These are phyloP conservation scores for Rhineura floridana DNA, from an alignment of 2,113 vertebrate species.

Conservation along the genomic window DNA sequence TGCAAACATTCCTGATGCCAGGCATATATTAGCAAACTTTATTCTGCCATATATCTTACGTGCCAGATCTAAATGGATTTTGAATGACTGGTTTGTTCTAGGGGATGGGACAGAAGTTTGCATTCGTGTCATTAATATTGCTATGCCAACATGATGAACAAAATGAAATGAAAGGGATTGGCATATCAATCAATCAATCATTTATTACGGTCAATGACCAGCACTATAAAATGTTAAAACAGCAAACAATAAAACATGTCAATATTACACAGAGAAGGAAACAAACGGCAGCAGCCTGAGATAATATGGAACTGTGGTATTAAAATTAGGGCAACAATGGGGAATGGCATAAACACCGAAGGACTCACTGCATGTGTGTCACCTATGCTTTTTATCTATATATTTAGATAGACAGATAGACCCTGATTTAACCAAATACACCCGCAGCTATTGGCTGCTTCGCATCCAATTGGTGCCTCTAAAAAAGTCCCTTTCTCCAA, in stretches of 20 bases:
- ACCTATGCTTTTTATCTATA: not conserved
- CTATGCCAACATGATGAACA: not conserved
- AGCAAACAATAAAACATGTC: too few relatives aligned
- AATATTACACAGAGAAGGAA: too few relatives aligned
- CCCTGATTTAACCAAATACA: not conserved
- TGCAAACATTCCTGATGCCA: not conserved
- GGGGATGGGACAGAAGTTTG: not conserved
- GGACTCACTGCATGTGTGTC: not conserved
- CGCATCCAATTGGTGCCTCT: not conserved
- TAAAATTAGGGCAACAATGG: too few relatives aligned
- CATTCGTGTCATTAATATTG: constrained; percentile 8
- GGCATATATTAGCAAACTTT: not conserved
- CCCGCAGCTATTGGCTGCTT: not conserved
- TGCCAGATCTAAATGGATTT: constrained; percentile 18
- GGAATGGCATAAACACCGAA: not conserved
- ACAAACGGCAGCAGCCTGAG: too few relatives aligned
- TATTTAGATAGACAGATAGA: too few relatives aligned
- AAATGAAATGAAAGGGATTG: not conserved
- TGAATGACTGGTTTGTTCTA: constrained; percentile 5
- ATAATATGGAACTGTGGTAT: too few relatives aligned
- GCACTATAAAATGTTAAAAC: too few relatives aligned
- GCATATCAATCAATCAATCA: too few relatives aligned
- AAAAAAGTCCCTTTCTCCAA: not conserved
- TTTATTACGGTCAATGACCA: too few relatives aligned
- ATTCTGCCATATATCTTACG: not conserved